Percentiles rank a stretch among this genome's conserved stretches.
phyloP scores from a whole-genome alignment of 2,888 invertebrate species.

The Tryphoninae sp. region DNA sequence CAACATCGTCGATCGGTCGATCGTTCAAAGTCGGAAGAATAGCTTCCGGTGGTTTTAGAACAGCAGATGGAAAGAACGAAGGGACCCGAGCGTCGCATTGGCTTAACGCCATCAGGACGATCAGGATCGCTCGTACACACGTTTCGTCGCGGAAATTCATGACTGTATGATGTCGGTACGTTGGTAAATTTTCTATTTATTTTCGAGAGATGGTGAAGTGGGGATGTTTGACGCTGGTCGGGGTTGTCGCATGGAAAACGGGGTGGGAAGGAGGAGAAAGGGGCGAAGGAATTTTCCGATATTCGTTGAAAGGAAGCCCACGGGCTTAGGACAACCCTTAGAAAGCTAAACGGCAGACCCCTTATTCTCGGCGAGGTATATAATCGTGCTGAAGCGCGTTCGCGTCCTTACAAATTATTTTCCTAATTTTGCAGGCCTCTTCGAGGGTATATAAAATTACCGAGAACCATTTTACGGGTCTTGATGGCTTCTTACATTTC shows the following conservation, averaged over 20 bases:
- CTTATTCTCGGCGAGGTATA: too few species aligned
- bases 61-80: neutral
- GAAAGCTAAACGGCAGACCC: neutral
- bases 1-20: conserved; percentile 7
- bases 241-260: neutral
- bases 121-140: neutral
- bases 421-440: too few species aligned
- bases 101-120: conserved; percentile 12
- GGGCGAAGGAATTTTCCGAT: neutral
- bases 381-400: too few species aligned
- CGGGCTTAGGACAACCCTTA: neutral
- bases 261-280: neutral
- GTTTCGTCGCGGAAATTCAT: conserved; percentile 12
- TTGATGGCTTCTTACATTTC: too few species aligned
- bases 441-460: too few species aligned
- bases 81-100: neutral
- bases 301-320: neutral
- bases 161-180: conserved; percentile 5
- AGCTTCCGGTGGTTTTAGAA: neutral
- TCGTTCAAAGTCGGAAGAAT: conserved; percentile 9
- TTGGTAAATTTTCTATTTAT: conserved; percentile 24
- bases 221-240: neutral
- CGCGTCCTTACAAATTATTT: too few species aligned
- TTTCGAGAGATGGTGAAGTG: neutral
- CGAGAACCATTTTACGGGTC: too few species aligned